phyloP scores from a whole-genome alignment of 2,888 invertebrate species.

The Drosophila pseudotakahashii region DNA sequence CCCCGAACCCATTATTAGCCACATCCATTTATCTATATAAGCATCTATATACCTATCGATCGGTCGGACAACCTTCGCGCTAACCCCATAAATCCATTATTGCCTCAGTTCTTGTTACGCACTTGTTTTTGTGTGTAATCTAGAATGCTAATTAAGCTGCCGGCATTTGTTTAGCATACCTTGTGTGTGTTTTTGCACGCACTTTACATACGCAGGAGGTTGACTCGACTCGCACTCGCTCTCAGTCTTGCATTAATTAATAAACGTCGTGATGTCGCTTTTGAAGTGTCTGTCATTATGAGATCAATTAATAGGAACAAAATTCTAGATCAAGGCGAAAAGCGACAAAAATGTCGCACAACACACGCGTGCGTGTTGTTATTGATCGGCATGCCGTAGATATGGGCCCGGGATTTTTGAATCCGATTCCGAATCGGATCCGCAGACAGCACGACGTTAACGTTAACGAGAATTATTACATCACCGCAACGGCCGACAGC shows the following conservation, averaged over 20 bases:
- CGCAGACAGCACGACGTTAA: constrained; percentile 70
- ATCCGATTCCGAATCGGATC: constrained; percentile 27
- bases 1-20: constrained; percentile 41
- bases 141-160: constrained; percentile 82
- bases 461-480: constrained; percentile 75
- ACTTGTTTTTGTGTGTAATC: constrained; percentile 62
- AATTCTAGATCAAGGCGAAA: constrained; percentile 82
- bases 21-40: constrained; percentile 32
- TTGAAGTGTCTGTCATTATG: constrained; percentile 82
- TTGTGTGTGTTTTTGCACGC: constrained; percentile 43
- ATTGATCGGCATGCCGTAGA: constrained; percentile 54
- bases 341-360: constrained; percentile 75
- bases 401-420: constrained; percentile 32
- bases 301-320: constrained; percentile 83
- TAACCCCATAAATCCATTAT: constrained; percentile 66
- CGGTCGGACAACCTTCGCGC: constrained; percentile 46
- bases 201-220: constrained; percentile 67
- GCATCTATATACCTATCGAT: neutral
- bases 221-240: constrained; percentile 41
- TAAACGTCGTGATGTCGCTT: constrained; percentile 82
- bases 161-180: constrained; percentile 64
- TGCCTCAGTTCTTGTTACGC: constrained; percentile 63
- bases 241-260: constrained; percentile 72
- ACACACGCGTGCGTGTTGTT: constrained; percentile 43
- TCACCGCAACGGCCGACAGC: constrained; percentile 59